These are phyloP conservation scores for Proterorhinus semilunaris DNA, from an alignment of 2,113 vertebrate genomes.

Conservation along the genomic window DNA sequence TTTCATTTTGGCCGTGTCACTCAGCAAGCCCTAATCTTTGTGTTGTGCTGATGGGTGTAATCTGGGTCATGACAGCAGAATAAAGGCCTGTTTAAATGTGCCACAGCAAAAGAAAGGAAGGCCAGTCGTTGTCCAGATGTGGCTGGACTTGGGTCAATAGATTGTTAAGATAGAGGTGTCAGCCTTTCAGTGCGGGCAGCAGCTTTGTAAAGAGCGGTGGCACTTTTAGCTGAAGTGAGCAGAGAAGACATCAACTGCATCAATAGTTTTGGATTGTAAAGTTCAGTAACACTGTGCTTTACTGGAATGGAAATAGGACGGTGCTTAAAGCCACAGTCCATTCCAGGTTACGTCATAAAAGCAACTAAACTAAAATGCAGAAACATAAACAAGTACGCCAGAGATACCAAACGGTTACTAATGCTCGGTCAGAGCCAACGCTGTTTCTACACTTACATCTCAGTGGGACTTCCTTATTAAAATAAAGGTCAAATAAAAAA, in stretches of 20 bases:
- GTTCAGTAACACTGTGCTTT: neutral
- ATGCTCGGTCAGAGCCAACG: too few species aligned
- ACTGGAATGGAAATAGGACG: too few species aligned
- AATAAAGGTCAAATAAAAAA: too few species aligned
- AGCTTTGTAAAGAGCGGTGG: constrained; percentile 33
- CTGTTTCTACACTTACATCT: too few species aligned
- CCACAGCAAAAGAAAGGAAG: constrained; percentile 41
- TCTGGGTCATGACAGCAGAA: constrained; percentile 49
- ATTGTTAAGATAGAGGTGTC: constrained; percentile 64
- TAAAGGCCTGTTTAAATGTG: constrained; percentile 52
- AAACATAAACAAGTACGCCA: too few species aligned
- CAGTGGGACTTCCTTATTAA: too few species aligned
- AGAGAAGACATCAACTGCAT: constrained; percentile 7
- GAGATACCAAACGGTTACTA: too few species aligned
- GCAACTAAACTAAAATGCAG: too few species aligned
- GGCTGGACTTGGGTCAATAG: constrained; percentile 55
- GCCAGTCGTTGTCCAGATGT: constrained; percentile 45
- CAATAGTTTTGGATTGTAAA: constrained; percentile 7
- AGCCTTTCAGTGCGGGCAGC: constrained; percentile 42
- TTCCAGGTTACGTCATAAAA: too few species aligned
- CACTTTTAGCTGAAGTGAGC: constrained; percentile 40
- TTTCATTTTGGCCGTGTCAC: constrained; percentile 31
- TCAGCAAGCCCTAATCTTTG: constrained; percentile 53
- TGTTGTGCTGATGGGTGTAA: constrained; percentile 29
- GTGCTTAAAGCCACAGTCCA: too few species aligned